Conservation (phyloP, 1,140 invertebrate species). For the Macrotrachela quadricornifera region DNA sequence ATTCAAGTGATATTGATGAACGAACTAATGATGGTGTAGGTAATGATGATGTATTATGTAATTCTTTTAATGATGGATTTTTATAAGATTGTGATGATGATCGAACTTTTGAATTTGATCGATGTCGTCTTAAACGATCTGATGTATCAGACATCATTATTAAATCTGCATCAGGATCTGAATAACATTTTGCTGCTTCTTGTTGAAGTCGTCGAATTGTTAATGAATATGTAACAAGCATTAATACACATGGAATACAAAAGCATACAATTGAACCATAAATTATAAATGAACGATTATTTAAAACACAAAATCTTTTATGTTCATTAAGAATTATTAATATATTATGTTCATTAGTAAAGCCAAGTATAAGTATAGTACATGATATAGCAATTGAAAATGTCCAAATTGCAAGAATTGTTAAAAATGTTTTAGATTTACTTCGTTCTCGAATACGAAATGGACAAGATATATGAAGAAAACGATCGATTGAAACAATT, state of each 20-base stretch:
- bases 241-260: slow-evolving; percentile 1
- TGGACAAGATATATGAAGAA: background rate
- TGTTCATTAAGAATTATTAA: background rate
- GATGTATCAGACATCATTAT: too few relatives aligned
- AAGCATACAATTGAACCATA: slow-evolving; percentile 3
- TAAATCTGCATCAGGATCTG: too few relatives aligned
- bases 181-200: background rate
- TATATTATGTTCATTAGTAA: background rate
- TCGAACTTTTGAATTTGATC: too few relatives aligned
- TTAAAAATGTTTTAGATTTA: background rate
- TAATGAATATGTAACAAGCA: slow-evolving; percentile 4
- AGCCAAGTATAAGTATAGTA: background rate
- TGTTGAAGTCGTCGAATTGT: background rate
- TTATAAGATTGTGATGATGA: too few relatives aligned
- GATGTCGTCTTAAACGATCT: too few relatives aligned
- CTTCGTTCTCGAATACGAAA: slow-evolving; percentile 2
- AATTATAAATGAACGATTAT: background rate
- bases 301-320: background rate
- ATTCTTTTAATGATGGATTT: too few relatives aligned
- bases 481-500: slow-evolving; percentile 4
- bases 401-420: background rate
- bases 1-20: too few relatives aligned
- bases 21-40: too few relatives aligned
- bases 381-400: background rate
- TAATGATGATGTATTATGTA: too few relatives aligned